Percentiles rank a stretch among this genome's conserved stretches.
phyloP scores from a whole-genome alignment of 2,888 invertebrate genomes.

The Ryuthela nishihirai region DNA sequence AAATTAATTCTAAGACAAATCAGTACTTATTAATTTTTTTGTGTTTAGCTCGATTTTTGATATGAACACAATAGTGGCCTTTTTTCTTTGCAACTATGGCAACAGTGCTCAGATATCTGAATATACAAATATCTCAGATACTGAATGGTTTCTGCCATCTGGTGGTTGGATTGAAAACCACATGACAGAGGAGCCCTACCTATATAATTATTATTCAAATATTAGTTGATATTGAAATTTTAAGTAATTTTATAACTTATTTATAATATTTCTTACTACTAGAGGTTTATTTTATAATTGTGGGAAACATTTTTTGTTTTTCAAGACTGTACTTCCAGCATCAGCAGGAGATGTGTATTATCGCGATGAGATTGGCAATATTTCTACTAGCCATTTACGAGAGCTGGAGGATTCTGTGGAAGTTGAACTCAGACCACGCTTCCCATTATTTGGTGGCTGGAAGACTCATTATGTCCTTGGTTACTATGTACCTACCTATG shows the following conservation, averaged over 20 bases:
- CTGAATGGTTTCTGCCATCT: too few relatives aligned
- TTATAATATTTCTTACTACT: neutral
- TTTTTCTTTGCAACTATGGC: too few relatives aligned
- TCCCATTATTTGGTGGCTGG: constrained; percentile 99
- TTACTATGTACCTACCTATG: constrained; percentile 95
- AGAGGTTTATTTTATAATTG: neutral
- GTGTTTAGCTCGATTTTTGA: too few relatives aligned
- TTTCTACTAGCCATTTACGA: constrained; percentile 92
- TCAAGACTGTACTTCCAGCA: constrained; percentile 62
- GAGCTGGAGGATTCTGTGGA: constrained; percentile 88
- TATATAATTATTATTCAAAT: too few relatives aligned
- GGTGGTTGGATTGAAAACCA: too few relatives aligned
- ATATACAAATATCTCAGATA: too few relatives aligned
- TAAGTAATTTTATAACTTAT: neutral
- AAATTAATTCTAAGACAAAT: too few relatives aligned
- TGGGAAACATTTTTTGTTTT: constrained; percentile 6
- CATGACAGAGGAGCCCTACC: too few relatives aligned
- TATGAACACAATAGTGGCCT: too few relatives aligned
- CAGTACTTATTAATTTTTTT: too few relatives aligned
- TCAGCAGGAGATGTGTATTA: constrained; percentile 96
- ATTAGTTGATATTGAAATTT: neutral
- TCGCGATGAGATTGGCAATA: constrained; percentile 96
- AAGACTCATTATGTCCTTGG: constrained; percentile 94
- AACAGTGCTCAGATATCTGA: too few relatives aligned
- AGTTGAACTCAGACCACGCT: constrained; percentile 90